Conservation (phyloP, 2,797 vertebrate species). For the Galago senegalensis region DNA sequence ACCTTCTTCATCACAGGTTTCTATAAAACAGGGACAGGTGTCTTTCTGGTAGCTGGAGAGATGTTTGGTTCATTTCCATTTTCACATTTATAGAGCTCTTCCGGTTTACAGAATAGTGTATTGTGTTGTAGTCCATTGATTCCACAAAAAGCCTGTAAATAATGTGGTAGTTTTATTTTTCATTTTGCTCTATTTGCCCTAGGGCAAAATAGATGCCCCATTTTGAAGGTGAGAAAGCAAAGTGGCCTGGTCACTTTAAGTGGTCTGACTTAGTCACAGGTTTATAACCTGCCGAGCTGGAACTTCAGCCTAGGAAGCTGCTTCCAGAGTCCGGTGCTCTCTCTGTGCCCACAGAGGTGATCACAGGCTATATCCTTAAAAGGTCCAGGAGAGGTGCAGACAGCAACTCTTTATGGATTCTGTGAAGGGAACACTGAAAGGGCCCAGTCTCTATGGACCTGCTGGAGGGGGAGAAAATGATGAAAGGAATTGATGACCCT, state of each 20-base stretch:
- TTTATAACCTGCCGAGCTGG: constrained; percentile 17
- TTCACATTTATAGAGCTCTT: not conserved
- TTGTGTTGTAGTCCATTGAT: not conserved
- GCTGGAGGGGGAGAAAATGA: not conserved
- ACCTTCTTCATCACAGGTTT: not conserved
- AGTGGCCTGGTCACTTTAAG: not conserved
- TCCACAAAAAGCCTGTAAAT: not conserved
- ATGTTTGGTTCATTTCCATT: constrained; percentile 6
- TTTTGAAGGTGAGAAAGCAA: not conserved
- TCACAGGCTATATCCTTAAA: not conserved
- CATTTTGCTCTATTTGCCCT: too few relatives aligned
- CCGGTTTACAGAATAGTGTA: not conserved
- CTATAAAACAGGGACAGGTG: not conserved
- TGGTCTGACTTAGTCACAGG: not conserved
- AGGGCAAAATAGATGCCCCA: not conserved
- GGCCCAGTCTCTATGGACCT: not conserved
- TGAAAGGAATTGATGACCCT: not conserved
- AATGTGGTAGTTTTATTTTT: too few relatives aligned
- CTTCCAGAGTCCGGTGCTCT: not conserved
- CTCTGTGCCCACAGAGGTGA: not conserved
- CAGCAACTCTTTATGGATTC: constrained; percentile 1
- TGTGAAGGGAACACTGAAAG: not conserved
- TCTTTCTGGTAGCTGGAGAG: not conserved
- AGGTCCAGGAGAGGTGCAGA: not conserved
- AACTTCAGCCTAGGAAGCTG: not conserved